Base-by-base conservation (phyloP, 92 coral and sea anemone species). In the Isaurus tuberculatus region DNA sequence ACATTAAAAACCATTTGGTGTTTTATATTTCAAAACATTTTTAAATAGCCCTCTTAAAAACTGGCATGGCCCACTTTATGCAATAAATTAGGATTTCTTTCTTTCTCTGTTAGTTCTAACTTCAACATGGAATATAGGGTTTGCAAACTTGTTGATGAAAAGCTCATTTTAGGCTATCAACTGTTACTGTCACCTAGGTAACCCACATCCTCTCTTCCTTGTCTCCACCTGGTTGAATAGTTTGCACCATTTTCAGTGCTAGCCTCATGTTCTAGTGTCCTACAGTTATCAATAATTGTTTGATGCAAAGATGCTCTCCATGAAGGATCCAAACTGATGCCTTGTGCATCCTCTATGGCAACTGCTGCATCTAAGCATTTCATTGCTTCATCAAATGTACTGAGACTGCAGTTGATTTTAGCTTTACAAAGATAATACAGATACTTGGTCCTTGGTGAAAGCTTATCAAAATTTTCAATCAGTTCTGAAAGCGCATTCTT, bases 381-480 rank as follows among this genome's bases (percentile, higher is more conserved):
- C 72, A 65, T 81, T 34, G 95, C 98, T 79, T 91, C 84, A 25
- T 83, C 91, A 79, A 84, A 72, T 29, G 79, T 70, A 31, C 80
- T 86, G 63, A 49, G 83, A 67, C 74, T 84, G 17, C 83, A 71
- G 58, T 74, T 67, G 31, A 89, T 84, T 29, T 94, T 93, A 25
- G 98, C 88, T 14, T 80, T 68, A 43, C 98, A 94, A 48, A 91
- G 84, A 60, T 86, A 57, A 51, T 84, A 94, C 73, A 89, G 82
- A n/a, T 89, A 84, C 40, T 91, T 91, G 31, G 93, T 91, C 53
- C 60, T 83, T 63, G 74, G 81, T 19, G 95, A 91, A 8, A 94
- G 70, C 79, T 83, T 80, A 34, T 86, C 83, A 29, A 91, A 29
- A 37, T 73, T 84, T 57, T 80, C 86, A 32, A 82, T 32, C 0